Conservation (phyloP, 2,888 invertebrate species). For the Polia nebulosa region DNA sequence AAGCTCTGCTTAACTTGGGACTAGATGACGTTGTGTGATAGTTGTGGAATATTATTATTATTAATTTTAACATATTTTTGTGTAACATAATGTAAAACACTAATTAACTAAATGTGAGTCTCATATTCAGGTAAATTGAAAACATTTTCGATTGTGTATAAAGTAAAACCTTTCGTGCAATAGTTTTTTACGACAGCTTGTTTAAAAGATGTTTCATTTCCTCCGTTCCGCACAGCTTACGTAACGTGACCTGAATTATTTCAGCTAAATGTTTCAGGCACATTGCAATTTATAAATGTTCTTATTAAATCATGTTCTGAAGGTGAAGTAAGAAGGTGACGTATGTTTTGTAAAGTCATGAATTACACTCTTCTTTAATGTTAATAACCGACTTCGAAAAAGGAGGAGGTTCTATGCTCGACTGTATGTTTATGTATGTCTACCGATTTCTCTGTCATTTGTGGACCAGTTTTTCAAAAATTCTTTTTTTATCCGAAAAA, state of each 20-base stretch:
- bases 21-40: too few relatives aligned
- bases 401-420: too few relatives aligned
- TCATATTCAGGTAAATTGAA: neutral
- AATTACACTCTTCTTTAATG: neutral
- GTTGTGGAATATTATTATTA: too few relatives aligned
- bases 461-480: too few relatives aligned
- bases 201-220: slow-evolving; percentile 42
- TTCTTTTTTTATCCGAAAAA: too few relatives aligned
- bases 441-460: too few relatives aligned
- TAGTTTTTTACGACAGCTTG: slow-evolving; percentile 46
- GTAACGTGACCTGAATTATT: slow-evolving; percentile 54
- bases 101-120: neutral
- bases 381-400: too few relatives aligned
- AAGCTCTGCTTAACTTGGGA: too few relatives aligned
- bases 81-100: too few relatives aligned
- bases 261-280: slow-evolving; percentile 38
- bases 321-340: neutral
- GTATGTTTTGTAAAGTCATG: neutral
- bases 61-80: too few relatives aligned
- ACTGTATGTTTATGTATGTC: too few relatives aligned
- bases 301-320: slow-evolving; percentile 36
- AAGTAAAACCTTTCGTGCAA: slow-evolving; percentile 23
- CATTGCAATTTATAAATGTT: slow-evolving; percentile 23
- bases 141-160: neutral
- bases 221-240: slow-evolving; percentile 36